phyloP scores from a whole-genome alignment of 1,140 invertebrate species.

The Drosophila varians region DNA sequence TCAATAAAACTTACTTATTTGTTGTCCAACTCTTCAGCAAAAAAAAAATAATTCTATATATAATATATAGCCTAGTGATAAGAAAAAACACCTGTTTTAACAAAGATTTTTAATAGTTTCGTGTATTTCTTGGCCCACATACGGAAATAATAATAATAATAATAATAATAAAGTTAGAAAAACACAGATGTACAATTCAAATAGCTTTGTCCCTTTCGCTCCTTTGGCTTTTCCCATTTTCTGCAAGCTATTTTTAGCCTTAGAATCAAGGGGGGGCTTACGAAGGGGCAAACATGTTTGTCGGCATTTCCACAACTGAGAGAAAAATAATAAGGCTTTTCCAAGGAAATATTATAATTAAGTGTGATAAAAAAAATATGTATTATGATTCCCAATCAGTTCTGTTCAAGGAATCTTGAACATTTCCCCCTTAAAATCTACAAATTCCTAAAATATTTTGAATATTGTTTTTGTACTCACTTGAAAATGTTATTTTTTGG shows the following conservation, averaged over 20 bases:
- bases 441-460: neutral
- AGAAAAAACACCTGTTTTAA: conserved; percentile 14
- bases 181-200: neutral
- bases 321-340: neutral
- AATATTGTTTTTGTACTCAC: conserved; percentile 25
- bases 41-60: conserved; percentile 26
- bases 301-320: conserved; percentile 22
- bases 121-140: conserved; percentile 12
- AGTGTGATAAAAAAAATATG: neutral
- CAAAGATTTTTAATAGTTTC: neutral
- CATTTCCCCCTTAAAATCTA: neutral
- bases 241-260: conserved; percentile 30
- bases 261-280: conserved; percentile 11
- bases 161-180: conserved; percentile 1
- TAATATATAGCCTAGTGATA: neutral
- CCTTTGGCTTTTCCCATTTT: conserved; percentile 24
- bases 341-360: neutral
- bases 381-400: neutral
- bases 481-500: conserved; percentile 19
- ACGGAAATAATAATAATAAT: neutral
- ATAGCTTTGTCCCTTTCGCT: conserved; percentile 8
- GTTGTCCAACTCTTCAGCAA: neutral
- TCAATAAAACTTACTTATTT: conserved; percentile 42
- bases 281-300: conserved; percentile 33
- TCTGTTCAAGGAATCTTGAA: neutral